Base-by-base conservation (phyloP, 2,797 vertebrate species). In the Macropodus opercularis region DNA sequence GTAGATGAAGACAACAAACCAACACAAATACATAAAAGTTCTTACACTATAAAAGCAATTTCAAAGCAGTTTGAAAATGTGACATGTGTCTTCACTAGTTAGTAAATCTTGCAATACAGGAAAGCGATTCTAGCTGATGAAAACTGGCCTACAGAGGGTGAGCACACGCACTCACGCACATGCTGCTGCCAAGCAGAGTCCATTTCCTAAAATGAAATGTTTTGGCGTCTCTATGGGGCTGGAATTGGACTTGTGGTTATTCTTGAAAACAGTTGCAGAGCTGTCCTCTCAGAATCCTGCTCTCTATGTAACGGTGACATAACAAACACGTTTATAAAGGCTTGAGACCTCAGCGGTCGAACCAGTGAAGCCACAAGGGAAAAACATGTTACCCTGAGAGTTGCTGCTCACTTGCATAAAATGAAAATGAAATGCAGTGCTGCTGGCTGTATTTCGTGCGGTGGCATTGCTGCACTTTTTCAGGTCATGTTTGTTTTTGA, bases 231-330 rank as follows among this genome's bases (percentile, higher is more conserved):
- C 55, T 47, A 53, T 26, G 24, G 61, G 70, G 34, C 70, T 87
- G 52, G 59, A 87, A 80, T 80, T 60, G 69, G 71, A 82, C 69
- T 80, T 82, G 80, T 76, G 77, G 84, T 85, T 72, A 69, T 85
- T 59, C 63, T 73, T 81, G 75, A 50, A 68, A 76, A 78, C 64
- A 52, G 67, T 75, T 55, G 36, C 57, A 77, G 46, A 69, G 62
- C 44, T 77, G 46, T 81, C 71, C 55, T 73, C 72, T 76, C 42
- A 42, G 63, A 72, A 69, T 72, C 74, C 38, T 69, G 46, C 43
- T 42, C 19, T 60, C 50, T 72, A 63, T 79, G 43, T 69, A 71
- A 74, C 51, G 0, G 68, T 69, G 61, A 83, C 80, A 81, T 83
- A 81, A 77, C 61, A 83, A 76, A 69, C 21, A 17, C 63, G 56